These are phyloP conservation scores for Morinoia aosen DNA, from an alignment of 2,888 invertebrate species.

Conservation along the genomic window DNA sequence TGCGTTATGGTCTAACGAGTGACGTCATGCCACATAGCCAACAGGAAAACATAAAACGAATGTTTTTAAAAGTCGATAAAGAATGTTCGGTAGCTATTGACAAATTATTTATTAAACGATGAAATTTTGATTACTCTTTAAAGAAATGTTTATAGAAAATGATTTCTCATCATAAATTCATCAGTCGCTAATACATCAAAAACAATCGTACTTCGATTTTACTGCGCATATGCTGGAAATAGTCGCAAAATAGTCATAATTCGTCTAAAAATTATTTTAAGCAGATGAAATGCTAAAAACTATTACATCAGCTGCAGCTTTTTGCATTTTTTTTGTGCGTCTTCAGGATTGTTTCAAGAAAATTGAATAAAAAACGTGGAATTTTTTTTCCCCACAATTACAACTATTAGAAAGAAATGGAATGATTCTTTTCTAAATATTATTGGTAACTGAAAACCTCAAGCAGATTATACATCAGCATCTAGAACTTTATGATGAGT, in stretches of 20 bases:
- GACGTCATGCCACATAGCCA: conserved; percentile 53
- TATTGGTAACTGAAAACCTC: neutral
- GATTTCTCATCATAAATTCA: neutral
- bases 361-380: neutral
- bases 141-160: neutral
- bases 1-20: conserved; percentile 42
- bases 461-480: neutral
- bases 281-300: neutral
- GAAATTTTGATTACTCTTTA: neutral
- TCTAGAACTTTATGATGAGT: neutral
- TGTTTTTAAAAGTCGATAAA: neutral
- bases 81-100: neutral
- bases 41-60: conserved; percentile 39
- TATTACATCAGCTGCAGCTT: neutral
- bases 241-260: neutral
- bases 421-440: neutral
- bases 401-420: neutral
- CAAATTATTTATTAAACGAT: neutral
- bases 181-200: neutral
- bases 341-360: neutral
- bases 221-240: neutral
- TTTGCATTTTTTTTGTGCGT: neutral
- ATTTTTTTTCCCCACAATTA: neutral
- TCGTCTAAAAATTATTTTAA: neutral
- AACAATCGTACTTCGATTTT: neutral